Evolutionary conservation across 2,888 invertebrate genomes (phyloP).

Genomic region (Tryphoninae sp.): DNA sequence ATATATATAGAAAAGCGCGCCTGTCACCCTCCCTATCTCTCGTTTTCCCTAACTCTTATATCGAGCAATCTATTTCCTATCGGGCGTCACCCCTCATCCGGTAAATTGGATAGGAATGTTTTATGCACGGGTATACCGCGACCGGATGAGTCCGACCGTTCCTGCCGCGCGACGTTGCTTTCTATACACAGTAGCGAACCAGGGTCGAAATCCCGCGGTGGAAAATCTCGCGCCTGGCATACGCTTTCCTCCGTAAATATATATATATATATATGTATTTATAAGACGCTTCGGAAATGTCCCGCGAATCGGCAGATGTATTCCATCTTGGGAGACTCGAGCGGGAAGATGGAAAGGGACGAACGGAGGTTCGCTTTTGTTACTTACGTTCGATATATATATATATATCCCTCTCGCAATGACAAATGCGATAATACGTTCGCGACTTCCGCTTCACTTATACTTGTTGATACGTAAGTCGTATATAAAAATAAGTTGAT

Average conservation of each 20-base stretch:
- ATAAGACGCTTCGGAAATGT: slow-evolving; percentile 15
- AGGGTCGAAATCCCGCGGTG: neutral
- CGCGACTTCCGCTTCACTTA: slow-evolving; percentile 1
- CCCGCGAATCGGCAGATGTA: slow-evolving; percentile 52
- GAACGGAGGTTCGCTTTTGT: neutral
- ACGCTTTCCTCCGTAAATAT: neutral
- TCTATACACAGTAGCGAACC: slow-evolving; percentile 15
- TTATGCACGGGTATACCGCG: slow-evolving; percentile 62
- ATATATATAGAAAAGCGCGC: neutral
- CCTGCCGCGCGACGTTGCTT: slow-evolving; percentile 34
- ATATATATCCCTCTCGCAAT: neutral
- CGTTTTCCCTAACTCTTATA: slow-evolving; percentile 58
- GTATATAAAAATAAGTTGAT: no score
- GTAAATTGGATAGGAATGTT: slow-evolving; percentile 71
- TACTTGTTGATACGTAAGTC: neutral
- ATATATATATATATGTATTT: neutral
- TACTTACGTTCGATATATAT: neutral
- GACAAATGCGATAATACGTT: slow-evolving; percentile 31
- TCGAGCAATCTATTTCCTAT: slow-evolving; percentile 71
- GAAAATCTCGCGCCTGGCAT: neutral
- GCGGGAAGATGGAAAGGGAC: neutral
- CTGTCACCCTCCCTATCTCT: slow-evolving; percentile 27
- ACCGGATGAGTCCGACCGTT: slow-evolving; percentile 57
- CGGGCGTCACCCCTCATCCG: slow-evolving; percentile 67
- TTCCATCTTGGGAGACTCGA: slow-evolving; percentile 35